Base-by-base conservation (phyloP, 2,888 invertebrate species). In the Machimus atricapillus region DNA sequence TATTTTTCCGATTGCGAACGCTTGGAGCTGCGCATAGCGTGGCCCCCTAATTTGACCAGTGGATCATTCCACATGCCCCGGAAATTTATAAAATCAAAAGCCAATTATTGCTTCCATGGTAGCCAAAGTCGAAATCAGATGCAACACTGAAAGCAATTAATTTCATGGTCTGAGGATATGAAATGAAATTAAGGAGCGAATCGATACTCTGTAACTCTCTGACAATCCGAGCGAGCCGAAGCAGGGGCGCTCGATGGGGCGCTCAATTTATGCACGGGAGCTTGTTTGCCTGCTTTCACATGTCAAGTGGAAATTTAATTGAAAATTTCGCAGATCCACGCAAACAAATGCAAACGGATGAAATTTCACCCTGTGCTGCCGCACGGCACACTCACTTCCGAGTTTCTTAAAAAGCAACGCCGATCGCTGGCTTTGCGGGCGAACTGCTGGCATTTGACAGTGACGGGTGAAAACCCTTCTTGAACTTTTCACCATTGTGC, bases 291-390 rank as follows among this genome's bases (percentile, higher is more conserved):
- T 66, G 82, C 82, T 82, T 82, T 82, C 37, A 82, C 82, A 82
- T 82, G 82, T 66, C 82, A 82, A 82, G 82, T 82, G 82, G 82
- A 82, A 58, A 82, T 82, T 82, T 82, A 82, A 82, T 82, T 82
- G 82, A 82, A 82, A 82, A 82, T 82, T 82, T 79, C 79, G 37
- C 58, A 82, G 23, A 82, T 82, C 58, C 58, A 40, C 82, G 40
- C 52, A 58, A 82, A 37, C 37, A 82, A 58, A n/a, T 19, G 34
- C 76, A 76, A 76, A 76, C 76, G 40, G 27, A 66, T 66, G 66
- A 66, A 66, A 66, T 66, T 66, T 66, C 66, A 66, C 23, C 27
- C 52, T 16, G 52, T n/a, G n/a, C 43, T 43, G 12, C 12, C 12
- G 52, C n/a, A 2, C 19, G 23, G 19, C 58, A 23, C 5, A 56